Base-by-base conservation (phyloP, 2,113 vertebrate species). In the Butorides virescens region DNA sequence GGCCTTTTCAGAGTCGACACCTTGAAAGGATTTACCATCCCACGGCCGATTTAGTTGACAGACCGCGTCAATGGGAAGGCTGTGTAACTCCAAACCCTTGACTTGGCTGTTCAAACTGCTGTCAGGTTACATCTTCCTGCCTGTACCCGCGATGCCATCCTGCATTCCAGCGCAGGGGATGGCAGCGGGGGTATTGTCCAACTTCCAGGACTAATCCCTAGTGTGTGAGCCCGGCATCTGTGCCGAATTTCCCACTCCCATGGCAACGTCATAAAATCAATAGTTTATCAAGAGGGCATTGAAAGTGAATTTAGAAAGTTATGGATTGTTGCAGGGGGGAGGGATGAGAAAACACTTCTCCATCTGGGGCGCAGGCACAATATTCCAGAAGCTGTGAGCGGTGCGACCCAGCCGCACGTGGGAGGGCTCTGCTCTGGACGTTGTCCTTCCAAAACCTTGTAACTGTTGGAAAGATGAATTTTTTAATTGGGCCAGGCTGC, bases 141-240 rank as follows among this genome's bases (percentile, higher is more conserved):
- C 65, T 0, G 23, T 5, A 2, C 19, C 81, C 36, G 10, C 0
- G 0, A 26, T 34, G 56, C 56, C 76, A 46, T 29, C 56, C 46
- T 9, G 4, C 14, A 46, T 56, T 36, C 70, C 81, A 55, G 66
- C 76, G 17, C 50, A 2, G 0, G 25, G 61, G 39, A 15, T 46
- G 62, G 76, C 72, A 80, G 73, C 78, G 63, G 44, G 83, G 32
- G 20, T 1, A 0, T 21, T 42, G 20, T 13, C 66, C 29, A 61
- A 26, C 46, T 25, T 11, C 25, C 39, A 15, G 80, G 37, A 39
- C 21, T 34, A 44, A 71, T 14, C 62, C 34, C 2, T 4, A 2
- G 18, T 2, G 42, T 32, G 25, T 22, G 7, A 77, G n/a, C 59
- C 49, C 4, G 0, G 32, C 12, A 0, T 42, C 53, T 59, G 58